These are phyloP conservation scores for Girardinus metallicus DNA, from an alignment of 2,797 vertebrate genomes.

Conservation along the genomic window DNA sequence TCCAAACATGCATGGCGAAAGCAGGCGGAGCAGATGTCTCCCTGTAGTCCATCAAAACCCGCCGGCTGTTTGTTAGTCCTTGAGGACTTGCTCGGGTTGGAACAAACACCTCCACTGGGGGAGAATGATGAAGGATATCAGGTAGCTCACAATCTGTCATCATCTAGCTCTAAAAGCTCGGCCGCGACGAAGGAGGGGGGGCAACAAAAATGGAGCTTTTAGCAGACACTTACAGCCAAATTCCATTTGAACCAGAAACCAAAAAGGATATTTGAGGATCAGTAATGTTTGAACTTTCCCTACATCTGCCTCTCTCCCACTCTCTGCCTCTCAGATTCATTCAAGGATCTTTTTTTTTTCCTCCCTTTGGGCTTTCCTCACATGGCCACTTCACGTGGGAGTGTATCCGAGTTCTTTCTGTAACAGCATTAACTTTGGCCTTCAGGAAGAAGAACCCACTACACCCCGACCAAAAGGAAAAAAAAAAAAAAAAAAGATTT, in stretches of 20 bases:
- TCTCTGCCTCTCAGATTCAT: conserved; percentile 70
- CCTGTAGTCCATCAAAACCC: conserved; percentile 75
- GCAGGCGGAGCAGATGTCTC: conserved; percentile 77
- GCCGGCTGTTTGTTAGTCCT: conserved; percentile 79
- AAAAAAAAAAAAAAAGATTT: conserved; percentile 47
- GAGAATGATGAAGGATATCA: conserved; percentile 83
- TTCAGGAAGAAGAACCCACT: conserved; percentile 74
- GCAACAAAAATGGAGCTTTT: conserved; percentile 78
- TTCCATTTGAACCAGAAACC: conserved; percentile 77
- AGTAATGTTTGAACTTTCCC: conserved; percentile 73
- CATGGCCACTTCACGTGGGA: conserved; percentile 76
- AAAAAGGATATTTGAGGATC: conserved; percentile 78
- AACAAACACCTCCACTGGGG: conserved; percentile 80
- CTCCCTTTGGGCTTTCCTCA: conserved; percentile 73
- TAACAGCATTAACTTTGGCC: conserved; percentile 80
- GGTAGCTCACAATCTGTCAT: conserved; percentile 83
- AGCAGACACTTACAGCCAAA: conserved; percentile 73
- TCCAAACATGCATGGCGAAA: conserved; percentile 59
- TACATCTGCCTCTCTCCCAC: conserved; percentile 57
- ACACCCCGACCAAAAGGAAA: conserved; percentile 25
- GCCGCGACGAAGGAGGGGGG: conserved; percentile 50
- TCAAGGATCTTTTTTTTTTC: conserved; percentile 68
- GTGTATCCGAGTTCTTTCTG: conserved; percentile 75
- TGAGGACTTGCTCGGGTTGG: conserved; percentile 73
- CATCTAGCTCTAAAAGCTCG: conserved; percentile 78